A percentile compares a stretch with the other conserved stretches of the same genome.
Conservation (phyloP, 2,888 invertebrate species). For the Leptopterna dolabrata region DNA sequence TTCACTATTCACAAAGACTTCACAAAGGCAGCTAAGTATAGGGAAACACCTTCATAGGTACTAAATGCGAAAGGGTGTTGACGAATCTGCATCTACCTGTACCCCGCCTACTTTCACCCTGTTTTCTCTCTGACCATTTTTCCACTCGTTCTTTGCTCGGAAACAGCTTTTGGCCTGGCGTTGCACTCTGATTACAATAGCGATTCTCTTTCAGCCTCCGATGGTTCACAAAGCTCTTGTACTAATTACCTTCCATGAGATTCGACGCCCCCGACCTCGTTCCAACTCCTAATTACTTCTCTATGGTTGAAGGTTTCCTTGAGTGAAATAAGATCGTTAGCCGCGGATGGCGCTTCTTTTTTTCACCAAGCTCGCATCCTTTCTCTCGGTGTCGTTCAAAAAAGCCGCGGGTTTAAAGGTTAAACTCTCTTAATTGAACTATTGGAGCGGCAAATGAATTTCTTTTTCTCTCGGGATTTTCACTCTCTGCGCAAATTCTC, state of each 20-base stretch:
- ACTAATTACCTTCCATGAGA: not conserved
- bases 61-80: not conserved
- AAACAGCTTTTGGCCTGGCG: not conserved
- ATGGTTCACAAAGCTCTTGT: not conserved
- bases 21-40: not conserved
- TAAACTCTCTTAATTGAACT: not conserved
- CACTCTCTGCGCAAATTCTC: not conserved
- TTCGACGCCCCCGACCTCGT: not conserved
- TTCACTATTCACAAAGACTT: not conserved
- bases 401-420: not conserved
- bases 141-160: not conserved
- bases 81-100: not conserved
- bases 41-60: not conserved
- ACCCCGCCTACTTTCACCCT: not conserved
- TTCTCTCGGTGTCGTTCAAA: not conserved
- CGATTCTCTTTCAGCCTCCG: not conserved
- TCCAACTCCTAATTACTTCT: not conserved
- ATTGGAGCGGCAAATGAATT: not conserved
- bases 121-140: not conserved
- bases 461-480: not conserved
- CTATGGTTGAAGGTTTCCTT: not conserved
- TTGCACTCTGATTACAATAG: conserved; percentile 20
- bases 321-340: not conserved
- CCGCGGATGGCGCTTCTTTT: not conserved
- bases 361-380: not conserved